Base-by-base conservation (phyloP, 1,140 invertebrate species). In the Micrasema longulum region DNA sequence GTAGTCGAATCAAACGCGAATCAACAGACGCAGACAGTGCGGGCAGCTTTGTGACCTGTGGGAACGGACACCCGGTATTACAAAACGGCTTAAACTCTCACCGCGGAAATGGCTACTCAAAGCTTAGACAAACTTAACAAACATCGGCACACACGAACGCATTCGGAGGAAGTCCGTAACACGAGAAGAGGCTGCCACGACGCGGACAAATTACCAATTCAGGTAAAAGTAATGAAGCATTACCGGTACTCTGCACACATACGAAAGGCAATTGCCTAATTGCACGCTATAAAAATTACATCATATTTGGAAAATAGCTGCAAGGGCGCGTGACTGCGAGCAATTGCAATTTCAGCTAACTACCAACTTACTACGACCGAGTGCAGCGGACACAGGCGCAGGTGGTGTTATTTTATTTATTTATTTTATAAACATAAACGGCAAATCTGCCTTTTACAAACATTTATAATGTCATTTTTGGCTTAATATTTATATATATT, bases 201-300 rank as follows among this genome's bases (percentile, higher is more conserved):
- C 20, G 35, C 36, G 55, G 36, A 38, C 55, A 60, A 60, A 60
- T 60, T 60, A 38, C 55, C n/a, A 60, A 60, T 41, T 38, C 55
- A 18, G 10, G 36, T 60, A 16, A 43, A 7, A 60, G 55, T 41
- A 60, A 60, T 60, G 16, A 60, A 60, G 35, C 55, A 41, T 60
- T 35, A 5, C 36, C 31, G 36, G 55, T 16, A 16, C 43, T n/a
- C 43, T 7, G 18, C 26, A 31, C 26, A 31, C 7, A 22, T 31
- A 31, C 26, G 45, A 18, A 12, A 18, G 45, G 1, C 16, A 18
- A 16, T 48, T 48, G 16, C 45, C 45, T 14, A 48, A 48, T 48
- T 48, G 45, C 45, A 16, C 11, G 45, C 16, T 48, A 14, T 48
- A 48, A 48, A 48, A 48, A 14, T 48, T 48, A 14, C 45, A 14